Evolutionary conservation across 64 coral and sea anemone species (phyloP).

Genomic region (Hydrozoanthus tunicans): DNA sequence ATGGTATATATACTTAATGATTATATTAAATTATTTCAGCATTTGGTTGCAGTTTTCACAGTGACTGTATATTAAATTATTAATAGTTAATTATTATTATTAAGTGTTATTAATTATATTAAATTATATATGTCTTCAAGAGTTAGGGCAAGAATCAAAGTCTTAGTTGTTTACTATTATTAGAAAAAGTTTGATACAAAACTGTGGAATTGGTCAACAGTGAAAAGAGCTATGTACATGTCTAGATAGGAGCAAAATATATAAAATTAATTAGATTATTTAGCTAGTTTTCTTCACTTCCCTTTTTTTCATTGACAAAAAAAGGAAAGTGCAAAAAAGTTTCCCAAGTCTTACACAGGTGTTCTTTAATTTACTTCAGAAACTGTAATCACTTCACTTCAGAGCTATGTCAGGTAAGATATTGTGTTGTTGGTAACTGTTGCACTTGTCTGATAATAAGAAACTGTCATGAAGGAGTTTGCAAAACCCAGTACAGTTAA

Average conservation of each 20-base stretch:
- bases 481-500: background rate
- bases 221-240: no score
- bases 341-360: background rate
- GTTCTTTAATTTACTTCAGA: constrained; percentile 16
- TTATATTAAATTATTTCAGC: no score
- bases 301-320: background rate
- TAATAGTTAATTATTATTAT: no score
- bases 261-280: background rate
- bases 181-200: no score
- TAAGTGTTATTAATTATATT: no score
- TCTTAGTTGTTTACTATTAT: no score
- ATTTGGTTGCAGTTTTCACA: no score
- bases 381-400: constrained; percentile 84
- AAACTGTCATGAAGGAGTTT: background rate
- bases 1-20: no score
- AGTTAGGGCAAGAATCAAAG: no score
- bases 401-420: constrained; percentile 74
- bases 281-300: background rate
- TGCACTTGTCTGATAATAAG: background rate
- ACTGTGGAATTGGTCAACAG: no score
- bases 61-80: no score
- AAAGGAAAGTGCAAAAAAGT: background rate
- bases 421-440: background rate
- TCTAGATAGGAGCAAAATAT: background rate
- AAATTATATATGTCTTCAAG: no score